A percentile compares a stretch with the other conserved stretches of the same genome.
phyloP scores from a whole-genome alignment of 2,888 invertebrate genomes.

The Cantharis rustica region DNA sequence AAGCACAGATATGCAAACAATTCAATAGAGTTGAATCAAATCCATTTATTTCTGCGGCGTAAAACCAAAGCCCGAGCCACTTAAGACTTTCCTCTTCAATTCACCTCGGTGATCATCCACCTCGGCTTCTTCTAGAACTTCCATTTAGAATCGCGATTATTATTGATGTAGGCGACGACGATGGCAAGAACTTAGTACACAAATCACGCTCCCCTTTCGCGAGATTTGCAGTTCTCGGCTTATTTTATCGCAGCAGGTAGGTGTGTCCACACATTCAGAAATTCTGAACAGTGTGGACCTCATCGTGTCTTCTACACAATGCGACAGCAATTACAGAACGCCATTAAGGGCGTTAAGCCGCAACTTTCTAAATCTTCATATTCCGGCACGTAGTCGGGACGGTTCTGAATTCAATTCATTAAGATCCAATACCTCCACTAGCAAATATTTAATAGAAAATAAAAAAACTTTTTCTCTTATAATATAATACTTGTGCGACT shows the following conservation, averaged over 20 bases:
- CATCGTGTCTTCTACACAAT: constrained; percentile 40
- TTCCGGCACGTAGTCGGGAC: constrained; percentile 37
- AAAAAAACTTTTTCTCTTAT: constrained; percentile 29
- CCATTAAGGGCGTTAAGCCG: constrained; percentile 35
- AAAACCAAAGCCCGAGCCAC: constrained; percentile 50
- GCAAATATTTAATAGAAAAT: constrained; percentile 37
- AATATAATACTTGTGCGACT: constrained; percentile 19
- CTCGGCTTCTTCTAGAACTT: constrained; percentile 36
- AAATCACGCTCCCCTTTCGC: constrained; percentile 42
- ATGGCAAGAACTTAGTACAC: constrained; percentile 43
- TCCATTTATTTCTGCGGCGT: constrained; percentile 45
- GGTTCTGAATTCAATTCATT: constrained; percentile 43
- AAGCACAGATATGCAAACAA: constrained; percentile 38
- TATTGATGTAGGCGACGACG: constrained; percentile 40
- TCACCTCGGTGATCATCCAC: constrained; percentile 45
- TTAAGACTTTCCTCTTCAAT: constrained; percentile 48
- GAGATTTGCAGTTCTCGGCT: constrained; percentile 30
- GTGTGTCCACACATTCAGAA: constrained; percentile 43
- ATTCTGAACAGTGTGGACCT: constrained; percentile 35
- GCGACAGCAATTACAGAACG: constrained; percentile 42
- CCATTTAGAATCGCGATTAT: constrained; percentile 37
- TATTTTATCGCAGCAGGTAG: constrained; percentile 36
- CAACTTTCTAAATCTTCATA: constrained; percentile 37
- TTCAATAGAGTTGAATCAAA: constrained; percentile 39
- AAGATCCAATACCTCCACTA: constrained; percentile 37